Base-by-base conservation (phyloP, 2,797 vertebrate genomes). In the Neosilurus hyrtlii region DNA sequence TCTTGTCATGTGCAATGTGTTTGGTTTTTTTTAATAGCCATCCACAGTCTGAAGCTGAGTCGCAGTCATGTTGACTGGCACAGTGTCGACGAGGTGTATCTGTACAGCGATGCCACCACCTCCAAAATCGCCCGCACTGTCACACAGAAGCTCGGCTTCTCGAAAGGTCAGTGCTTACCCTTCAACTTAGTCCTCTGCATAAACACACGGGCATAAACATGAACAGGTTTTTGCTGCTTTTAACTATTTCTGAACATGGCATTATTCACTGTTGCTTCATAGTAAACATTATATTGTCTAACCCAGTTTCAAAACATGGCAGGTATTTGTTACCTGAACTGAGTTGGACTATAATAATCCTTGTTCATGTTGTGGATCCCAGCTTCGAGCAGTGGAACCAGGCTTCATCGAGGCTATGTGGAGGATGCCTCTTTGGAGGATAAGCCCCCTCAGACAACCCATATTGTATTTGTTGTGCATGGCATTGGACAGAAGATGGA, bases 401-500 rank as follows among this genome's bases (percentile, higher is more conserved):
- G 97, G 86, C 96, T 99, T 66, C 98, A 99, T 54, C 93, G 98
- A 85, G 98, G 98, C 82, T 99, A 94, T n/a, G 97, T 99, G 54
- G 98, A 99, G 89, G 98, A 99, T 92, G 97, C 98, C 18, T 97
- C 97, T 0, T 93, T 96, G 35, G 97, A 99, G 90, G 97, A 99
- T 91, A 96, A 97, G 84, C 96, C 96, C 11, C 97, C 97, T 6
- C 96, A 97, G 87, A 98, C 97, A 0, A 98, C 96, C 22, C 98
- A 99, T 86, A 94, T 99, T 30, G 97, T 99, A 76, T 99, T 99
- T 91, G 98, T 99, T 82, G 96, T 99, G 37, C 98, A 99, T 88
- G 98, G 98, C 49, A 99, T 99, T 81, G 98, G 98, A 70, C 98
- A 99, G 94, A 99, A 99, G 91, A 99, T 99, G 98, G 98, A 99